These are phyloP conservation scores for Girardinichthys multiradiatus DNA, from an alignment of 2,113 vertebrate genomes.

Conservation along the genomic window DNA sequence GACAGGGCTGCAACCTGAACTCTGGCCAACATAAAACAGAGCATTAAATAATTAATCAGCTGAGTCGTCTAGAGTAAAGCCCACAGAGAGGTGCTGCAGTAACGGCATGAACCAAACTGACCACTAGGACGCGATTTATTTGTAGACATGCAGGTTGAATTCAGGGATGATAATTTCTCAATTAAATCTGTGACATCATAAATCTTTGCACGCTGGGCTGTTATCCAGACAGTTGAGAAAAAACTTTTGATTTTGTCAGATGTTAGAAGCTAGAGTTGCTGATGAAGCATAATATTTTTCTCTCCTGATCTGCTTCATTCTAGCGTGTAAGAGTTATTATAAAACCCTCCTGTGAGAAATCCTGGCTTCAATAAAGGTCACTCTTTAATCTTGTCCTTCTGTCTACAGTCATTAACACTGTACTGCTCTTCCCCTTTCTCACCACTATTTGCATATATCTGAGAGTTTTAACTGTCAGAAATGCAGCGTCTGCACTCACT, in stretches of 20 bases:
- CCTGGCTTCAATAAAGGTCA: constrained; percentile 2
- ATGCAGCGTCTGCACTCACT: constrained; percentile 44
- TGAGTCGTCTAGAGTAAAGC: background rate
- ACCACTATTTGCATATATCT: constrained; percentile 46
- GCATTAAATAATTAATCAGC: constrained; percentile 5
- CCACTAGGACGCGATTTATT: background rate
- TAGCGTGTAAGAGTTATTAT: background rate
- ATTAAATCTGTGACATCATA: background rate
- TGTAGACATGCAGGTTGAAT: background rate
- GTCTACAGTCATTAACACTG: constrained; percentile 32
- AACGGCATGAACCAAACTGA: background rate
- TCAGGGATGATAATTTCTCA: background rate
- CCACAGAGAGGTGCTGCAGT: background rate
- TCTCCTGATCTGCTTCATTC: background rate
- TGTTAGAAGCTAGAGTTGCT: background rate
- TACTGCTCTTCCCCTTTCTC: constrained; percentile 33
- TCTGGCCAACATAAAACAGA: background rate
- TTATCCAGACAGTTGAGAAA: too few relatives aligned
- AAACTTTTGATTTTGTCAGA: background rate
- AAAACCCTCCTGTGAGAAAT: background rate
- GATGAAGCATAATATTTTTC: background rate
- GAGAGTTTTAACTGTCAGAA: constrained; percentile 46
- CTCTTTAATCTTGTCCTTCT: constrained; percentile 34
- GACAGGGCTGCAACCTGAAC: background rate
- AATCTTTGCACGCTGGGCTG: background rate